Percentiles rank a stretch among this genome's conserved stretches.
Evolutionary conservation across 2,113 vertebrate species (phyloP).

Genomic region (Epinephelus fuscoguttatus): DNA sequence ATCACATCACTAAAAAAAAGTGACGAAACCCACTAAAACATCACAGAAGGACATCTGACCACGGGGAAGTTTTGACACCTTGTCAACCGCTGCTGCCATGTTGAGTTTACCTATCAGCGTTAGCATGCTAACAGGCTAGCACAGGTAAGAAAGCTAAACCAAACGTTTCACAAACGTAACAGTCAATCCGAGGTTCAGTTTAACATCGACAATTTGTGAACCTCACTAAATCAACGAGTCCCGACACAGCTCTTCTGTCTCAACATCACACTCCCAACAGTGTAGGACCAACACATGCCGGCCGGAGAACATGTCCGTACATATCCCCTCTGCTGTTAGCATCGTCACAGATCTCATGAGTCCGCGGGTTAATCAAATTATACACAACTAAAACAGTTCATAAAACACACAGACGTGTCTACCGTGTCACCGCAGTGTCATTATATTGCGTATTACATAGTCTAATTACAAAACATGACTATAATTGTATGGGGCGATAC

Average conservation of each 20-base stretch:
- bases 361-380: rapidly evolving
- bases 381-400: rapidly evolving
- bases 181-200: rapidly evolving
- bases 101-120: neutral
- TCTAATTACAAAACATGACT: neutral
- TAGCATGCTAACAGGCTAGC: neutral
- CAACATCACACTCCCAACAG: neutral
- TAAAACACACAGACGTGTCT: rapidly evolving
- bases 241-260: too few relatives aligned
- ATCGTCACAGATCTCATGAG: rapidly evolving
- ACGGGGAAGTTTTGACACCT: neutral
- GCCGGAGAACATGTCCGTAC: slow-evolving; percentile 78
- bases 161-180: too few relatives aligned
- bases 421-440: rapidly evolving
- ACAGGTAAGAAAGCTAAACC: rapidly evolving
- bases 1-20: neutral
- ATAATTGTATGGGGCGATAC: rapidly evolving
- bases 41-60: neutral
- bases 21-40: neutral
- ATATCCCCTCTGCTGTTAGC: slow-evolving; percentile 56
- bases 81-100: slow-evolving; percentile 1
- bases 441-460: rapidly evolving
- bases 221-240: rapidly evolving
- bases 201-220: rapidly evolving
- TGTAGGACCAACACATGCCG: slow-evolving; percentile 12